Evolutionary conservation across 1,140 invertebrate species (phyloP).

Genomic region (Drosophila tristis): DNA sequence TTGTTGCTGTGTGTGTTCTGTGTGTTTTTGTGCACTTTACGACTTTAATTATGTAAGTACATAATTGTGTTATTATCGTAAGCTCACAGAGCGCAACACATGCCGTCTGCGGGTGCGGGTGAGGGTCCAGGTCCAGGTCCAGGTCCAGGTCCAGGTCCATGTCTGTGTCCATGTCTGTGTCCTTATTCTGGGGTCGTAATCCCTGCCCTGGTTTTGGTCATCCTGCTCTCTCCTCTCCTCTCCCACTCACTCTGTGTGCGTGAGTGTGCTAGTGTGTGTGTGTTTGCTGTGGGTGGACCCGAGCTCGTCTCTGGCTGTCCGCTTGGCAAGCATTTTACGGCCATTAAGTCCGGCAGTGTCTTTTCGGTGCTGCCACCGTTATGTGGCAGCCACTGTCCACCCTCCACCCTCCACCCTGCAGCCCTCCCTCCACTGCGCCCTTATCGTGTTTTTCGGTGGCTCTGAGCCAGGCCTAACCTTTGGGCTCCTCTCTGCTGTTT

Average conservation of each 20-base stretch:
- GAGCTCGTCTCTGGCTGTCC: conserved; percentile 57
- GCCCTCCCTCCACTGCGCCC: not conserved
- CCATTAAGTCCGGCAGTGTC: conserved; percentile 71
- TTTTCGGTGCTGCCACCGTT: conserved; percentile 15
- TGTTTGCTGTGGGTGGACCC: conserved; percentile 36
- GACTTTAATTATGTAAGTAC: conserved; percentile 82
- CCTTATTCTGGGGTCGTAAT: conserved; percentile 24
- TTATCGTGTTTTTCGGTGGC: conserved; percentile 6
- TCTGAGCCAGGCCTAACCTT: conserved; percentile 38
- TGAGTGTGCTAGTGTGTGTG: conserved; percentile 13
- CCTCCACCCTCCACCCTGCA: no score
- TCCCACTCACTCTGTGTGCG: not conserved
- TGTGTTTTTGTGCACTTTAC: conserved; percentile 74
- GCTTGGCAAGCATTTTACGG: conserved; percentile 75
- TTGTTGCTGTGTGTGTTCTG: conserved; percentile 42
- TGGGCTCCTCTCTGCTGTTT: conserved; percentile 41
- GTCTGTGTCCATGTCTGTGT: conserved; percentile 3
- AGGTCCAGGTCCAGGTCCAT: conserved; percentile 3
- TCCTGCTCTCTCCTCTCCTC: not conserved
- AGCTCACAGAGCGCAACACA: conserved; percentile 56
- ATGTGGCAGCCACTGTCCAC: not conserved
- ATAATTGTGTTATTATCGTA: conserved; percentile 83
- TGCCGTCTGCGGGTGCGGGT: conserved; percentile 10
- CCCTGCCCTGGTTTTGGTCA: conserved; percentile 9
- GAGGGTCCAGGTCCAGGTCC: conserved; percentile 13